Percentiles rank a stretch among this genome's conserved stretches.
Conservation (phyloP, 2,888 invertebrate genomes). For the Epiblema foenella region DNA sequence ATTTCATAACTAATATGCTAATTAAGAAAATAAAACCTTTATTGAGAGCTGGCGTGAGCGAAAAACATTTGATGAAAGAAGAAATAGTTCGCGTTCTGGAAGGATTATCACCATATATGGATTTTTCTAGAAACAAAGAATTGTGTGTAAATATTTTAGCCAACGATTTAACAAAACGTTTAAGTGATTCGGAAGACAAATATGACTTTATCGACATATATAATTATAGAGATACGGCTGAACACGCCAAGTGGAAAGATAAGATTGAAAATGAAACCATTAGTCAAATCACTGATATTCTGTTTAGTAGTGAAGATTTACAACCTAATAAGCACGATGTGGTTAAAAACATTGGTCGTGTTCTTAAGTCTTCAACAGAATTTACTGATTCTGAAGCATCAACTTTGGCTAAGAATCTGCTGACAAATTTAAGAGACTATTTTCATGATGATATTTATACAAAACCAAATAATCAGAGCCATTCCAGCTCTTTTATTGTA, state of each 20-base stretch:
- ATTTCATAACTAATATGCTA: slow-evolving; percentile 44
- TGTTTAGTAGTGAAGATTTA: slow-evolving; percentile 43
- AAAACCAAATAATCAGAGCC: slow-evolving; percentile 32
- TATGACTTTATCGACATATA: background rate
- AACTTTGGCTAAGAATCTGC: slow-evolving; percentile 44
- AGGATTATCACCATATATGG: slow-evolving; percentile 36
- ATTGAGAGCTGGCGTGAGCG: slow-evolving; percentile 45
- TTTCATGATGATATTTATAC: slow-evolving; percentile 22
- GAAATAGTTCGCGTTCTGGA: slow-evolving; percentile 55
- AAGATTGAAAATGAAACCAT: slow-evolving; percentile 37
- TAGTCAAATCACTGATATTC: slow-evolving; percentile 45
- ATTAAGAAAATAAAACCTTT: slow-evolving; percentile 45
- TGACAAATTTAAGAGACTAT: slow-evolving; percentile 25
- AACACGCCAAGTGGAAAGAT: background rate
- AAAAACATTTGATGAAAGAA: slow-evolving; percentile 53
- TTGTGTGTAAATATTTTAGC: slow-evolving; percentile 51
- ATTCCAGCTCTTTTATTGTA: slow-evolving; percentile 51
- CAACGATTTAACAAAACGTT: slow-evolving; percentile 52
- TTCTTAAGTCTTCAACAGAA: slow-evolving; percentile 43
- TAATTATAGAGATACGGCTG: background rate
- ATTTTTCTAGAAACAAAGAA: slow-evolving; percentile 41
- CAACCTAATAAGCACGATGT: slow-evolving; percentile 26
- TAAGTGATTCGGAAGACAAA: slow-evolving; percentile 42
- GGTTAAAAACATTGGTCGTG: slow-evolving; percentile 41
- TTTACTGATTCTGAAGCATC: slow-evolving; percentile 47